phyloP scores from a whole-genome alignment of 2,113 vertebrate genomes.

The Alosa alosa region DNA sequence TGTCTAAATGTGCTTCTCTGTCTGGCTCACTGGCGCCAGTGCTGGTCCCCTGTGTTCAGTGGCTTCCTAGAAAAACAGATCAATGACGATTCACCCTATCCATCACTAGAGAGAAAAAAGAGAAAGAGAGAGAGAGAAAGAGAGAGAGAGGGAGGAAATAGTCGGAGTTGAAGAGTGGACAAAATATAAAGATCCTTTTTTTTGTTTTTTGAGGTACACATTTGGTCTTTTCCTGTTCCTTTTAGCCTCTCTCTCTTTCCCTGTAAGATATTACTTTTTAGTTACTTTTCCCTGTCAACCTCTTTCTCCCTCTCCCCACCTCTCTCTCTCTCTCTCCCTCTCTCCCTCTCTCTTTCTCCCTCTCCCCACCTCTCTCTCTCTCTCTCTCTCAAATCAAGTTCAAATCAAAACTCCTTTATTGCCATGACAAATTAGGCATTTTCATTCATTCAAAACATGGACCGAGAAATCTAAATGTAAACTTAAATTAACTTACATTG shows the following conservation, averaged over 20 bases:
- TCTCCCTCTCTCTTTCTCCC: background rate
- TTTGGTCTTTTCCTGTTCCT: too few relatives aligned
- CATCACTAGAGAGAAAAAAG: conserved; percentile 22
- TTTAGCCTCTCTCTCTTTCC: background rate
- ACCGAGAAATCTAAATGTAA: too few relatives aligned
- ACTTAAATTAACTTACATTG: too few relatives aligned
- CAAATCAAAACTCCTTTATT: background rate
- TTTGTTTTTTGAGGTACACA: too few relatives aligned
- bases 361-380: background rate
- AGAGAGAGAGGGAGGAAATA: conserved; percentile 45
- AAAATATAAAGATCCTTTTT: too few relatives aligned
- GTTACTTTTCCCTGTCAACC: too few relatives aligned
- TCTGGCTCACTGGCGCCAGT: conserved; percentile 57
- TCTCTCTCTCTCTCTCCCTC: background rate
- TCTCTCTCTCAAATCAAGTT: background rate
- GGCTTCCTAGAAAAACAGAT: conserved; percentile 72
- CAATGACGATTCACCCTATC: conserved; percentile 60
- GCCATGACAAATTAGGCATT: too few relatives aligned
- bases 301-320: too few relatives aligned
- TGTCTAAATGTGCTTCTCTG: conserved; percentile 27
- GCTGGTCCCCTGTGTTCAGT: conserved; percentile 63
- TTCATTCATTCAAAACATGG: too few relatives aligned
- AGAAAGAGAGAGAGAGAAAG: conserved; percentile 31
- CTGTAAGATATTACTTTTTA: background rate
- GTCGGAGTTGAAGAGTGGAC: conserved; percentile 37